These are phyloP conservation scores for Eutolmus rufibarbis DNA, from an alignment of 2,888 invertebrate genomes.

Conservation along the genomic window DNA sequence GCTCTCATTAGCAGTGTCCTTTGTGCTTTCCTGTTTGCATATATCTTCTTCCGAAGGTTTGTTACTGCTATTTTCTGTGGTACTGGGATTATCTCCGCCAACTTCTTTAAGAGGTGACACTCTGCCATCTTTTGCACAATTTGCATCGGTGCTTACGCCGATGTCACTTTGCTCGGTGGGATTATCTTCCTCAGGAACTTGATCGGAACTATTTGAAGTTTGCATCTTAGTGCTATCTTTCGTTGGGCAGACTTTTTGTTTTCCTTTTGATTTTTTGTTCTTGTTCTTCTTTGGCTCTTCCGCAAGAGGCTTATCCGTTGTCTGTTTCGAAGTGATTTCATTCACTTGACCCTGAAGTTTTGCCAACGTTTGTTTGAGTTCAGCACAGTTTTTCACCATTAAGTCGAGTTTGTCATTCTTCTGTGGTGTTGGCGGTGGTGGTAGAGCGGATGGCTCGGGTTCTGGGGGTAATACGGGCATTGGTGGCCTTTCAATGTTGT, in stretches of 20 bases:
- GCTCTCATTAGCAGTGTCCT: neutral
- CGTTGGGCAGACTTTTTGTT: slow-evolving; percentile 1
- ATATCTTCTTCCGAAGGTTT: neutral
- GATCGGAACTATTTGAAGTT: neutral
- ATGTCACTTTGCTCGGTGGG: neutral
- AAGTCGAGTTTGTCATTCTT: slow-evolving; percentile 65
- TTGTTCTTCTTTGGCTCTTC: neutral
- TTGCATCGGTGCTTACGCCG: neutral
- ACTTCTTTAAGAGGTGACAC: neutral
- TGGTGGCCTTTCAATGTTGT: slow-evolving; percentile 68
- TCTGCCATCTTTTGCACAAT: neutral
- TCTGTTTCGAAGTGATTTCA: neutral
- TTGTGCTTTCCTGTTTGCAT: neutral
- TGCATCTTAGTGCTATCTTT: neutral
- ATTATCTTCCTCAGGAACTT: neutral
- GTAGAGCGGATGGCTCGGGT: slow-evolving; percentile 55
- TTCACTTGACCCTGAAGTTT: slow-evolving; percentile 68
- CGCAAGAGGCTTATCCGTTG: neutral
- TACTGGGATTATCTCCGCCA: neutral
- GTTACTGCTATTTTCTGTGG: neutral
- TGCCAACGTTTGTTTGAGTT: slow-evolving; percentile 68
- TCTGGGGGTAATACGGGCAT: slow-evolving; percentile 63
- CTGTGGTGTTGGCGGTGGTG: slow-evolving; percentile 49
- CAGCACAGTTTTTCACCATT: slow-evolving; percentile 69
- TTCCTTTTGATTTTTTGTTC: slow-evolving; percentile 5